Percentiles rank a stretch among this genome's conserved stretches.
Conservation (phyloP, 2,888 invertebrate genomes). For the Tricholauxania praeusta region DNA sequence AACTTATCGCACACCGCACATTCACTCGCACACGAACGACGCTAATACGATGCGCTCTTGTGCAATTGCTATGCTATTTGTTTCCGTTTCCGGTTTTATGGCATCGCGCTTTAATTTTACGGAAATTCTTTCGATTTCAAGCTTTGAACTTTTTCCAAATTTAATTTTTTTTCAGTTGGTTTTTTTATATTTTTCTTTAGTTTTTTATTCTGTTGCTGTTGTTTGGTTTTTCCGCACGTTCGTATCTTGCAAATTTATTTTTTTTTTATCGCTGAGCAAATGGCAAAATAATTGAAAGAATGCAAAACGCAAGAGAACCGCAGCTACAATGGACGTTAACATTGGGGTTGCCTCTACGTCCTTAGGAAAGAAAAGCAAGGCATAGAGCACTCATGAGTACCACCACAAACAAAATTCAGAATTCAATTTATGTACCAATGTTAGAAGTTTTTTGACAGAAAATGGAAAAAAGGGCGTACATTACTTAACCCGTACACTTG, state of each 20-base stretch:
- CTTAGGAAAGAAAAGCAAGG: neutral
- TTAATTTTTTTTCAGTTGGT: neutral
- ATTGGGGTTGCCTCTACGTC: neutral
- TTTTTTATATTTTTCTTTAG: constrained; percentile 22
- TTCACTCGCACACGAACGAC: constrained; percentile 5
- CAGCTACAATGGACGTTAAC: constrained; percentile 14
- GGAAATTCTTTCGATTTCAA: constrained; percentile 9
- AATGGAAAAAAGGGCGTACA: no score
- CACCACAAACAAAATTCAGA: no score
- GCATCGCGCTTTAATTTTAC: constrained; percentile 20
- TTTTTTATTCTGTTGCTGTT: constrained; percentile 17
- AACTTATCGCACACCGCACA: neutral
- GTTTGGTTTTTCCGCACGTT: constrained; percentile 18
- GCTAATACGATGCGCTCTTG: neutral
- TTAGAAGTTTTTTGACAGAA: no score
- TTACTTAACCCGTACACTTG: no score
- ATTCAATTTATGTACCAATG: no score
- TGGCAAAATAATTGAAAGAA: constrained; percentile 50
- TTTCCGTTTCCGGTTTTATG: constrained; percentile 29
- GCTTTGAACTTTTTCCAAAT: constrained; percentile 6
- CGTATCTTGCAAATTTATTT: constrained; percentile 32
- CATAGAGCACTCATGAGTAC: neutral
- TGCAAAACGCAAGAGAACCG: constrained; percentile 15
- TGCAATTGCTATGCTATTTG: constrained; percentile 16
- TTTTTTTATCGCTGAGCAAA: constrained; percentile 43